These are phyloP conservation scores for Sogatella furcifera DNA, from an alignment of 1,140 invertebrate genomes.

Conservation along the genomic window DNA sequence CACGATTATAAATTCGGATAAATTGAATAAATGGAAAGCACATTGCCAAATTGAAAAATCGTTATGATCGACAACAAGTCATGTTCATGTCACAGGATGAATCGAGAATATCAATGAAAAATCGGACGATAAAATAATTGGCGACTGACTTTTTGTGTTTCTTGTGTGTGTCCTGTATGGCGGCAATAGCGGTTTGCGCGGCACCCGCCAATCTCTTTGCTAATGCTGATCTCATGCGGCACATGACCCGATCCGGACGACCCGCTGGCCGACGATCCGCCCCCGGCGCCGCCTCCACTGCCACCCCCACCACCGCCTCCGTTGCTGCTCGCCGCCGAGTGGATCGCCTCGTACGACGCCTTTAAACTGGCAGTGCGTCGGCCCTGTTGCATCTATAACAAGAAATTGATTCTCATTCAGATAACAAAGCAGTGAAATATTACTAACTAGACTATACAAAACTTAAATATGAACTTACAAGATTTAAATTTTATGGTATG, in stretches of 20 bases:
- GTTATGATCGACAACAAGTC: too few species aligned
- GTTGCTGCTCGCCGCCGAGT: conserved; percentile 30
- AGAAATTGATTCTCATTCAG: neutral
- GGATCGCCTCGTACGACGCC: conserved; percentile 84
- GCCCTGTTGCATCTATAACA: conserved; percentile 75
- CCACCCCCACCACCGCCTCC: conserved; percentile 28
- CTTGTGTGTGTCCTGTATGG: conserved; percentile 53
- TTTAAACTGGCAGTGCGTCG: conserved; percentile 87
- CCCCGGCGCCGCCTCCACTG: conserved; percentile 32
- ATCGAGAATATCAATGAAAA: too few species aligned
- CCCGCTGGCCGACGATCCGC: conserved; percentile 33
- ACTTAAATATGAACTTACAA: too few species aligned
- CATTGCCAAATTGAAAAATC: too few species aligned
- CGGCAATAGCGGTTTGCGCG: conserved; percentile 65
- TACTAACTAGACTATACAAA: too few species aligned
- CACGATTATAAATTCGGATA: too few species aligned
- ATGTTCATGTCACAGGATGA: too few species aligned
- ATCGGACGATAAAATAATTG: too few species aligned
- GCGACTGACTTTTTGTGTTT: conserved; percentile 47
- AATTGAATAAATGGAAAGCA: too few species aligned
- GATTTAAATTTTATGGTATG: too few species aligned
- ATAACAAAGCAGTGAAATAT: too few species aligned
- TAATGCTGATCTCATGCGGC: conserved; percentile 44
- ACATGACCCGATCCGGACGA: conserved; percentile 23
- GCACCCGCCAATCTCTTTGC: conserved; percentile 61